Percentiles rank a stretch among this genome's conserved stretches.
phyloP scores from a whole-genome alignment of 2,797 vertebrate genomes.

The Onychomys arenicola region DNA sequence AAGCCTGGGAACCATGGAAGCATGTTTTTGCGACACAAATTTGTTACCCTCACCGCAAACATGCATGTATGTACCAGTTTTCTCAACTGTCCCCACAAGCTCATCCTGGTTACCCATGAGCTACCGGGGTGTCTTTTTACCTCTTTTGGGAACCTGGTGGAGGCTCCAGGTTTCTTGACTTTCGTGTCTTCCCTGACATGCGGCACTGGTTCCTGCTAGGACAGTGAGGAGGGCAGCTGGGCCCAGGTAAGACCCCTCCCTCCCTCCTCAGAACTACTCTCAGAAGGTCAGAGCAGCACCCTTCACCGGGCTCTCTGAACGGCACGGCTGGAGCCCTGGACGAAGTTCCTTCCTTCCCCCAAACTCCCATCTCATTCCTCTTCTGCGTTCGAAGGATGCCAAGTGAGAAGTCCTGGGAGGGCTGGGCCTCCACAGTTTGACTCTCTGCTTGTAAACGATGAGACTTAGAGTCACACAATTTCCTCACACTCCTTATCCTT shows the following conservation, averaged over 20 bases:
- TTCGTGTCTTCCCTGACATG: constrained; percentile 90
- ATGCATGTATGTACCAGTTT: neutral
- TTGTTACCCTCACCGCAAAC: neutral
- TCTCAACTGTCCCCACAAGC: neutral
- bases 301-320: neutral
- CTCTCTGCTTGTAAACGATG: neutral
- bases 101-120: neutral
- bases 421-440: neutral
- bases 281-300: neutral
- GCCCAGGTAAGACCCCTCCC: constrained; percentile 94
- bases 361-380: neutral
- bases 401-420: neutral
- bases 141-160: neutral
- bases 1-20: neutral
- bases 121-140: neutral
- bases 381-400: constrained; percentile 19
- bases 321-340: neutral
- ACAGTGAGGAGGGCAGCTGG: constrained; percentile 98
- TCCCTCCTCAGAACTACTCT: neutral
- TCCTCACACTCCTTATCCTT: neutral
- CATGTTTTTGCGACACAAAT: neutral
- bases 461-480: neutral
- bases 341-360: neutral
- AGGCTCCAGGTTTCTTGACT: constrained; percentile 75
- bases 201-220: constrained; percentile 90